phyloP scores from a whole-genome alignment of 2,888 invertebrate species.

The Phyto melanocephala region DNA sequence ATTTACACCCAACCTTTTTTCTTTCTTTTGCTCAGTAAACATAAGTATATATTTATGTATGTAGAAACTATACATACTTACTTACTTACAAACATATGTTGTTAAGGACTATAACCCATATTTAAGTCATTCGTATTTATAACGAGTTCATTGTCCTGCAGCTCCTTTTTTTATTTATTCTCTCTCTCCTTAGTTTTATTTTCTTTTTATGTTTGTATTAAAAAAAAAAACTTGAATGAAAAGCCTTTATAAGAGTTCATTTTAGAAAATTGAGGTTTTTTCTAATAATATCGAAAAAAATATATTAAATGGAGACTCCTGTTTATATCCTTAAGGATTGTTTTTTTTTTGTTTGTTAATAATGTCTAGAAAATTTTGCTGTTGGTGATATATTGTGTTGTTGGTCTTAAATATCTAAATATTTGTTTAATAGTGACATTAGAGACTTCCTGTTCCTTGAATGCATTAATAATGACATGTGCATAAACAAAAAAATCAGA shows the following conservation, averaged over 20 bases:
- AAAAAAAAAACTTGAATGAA: background rate
- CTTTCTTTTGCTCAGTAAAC: no score
- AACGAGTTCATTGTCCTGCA: conserved; percentile 61
- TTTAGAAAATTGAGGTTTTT: conserved; percentile 28
- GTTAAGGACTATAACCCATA: conserved; percentile 48
- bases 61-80: background rate
- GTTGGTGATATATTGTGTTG: background rate
- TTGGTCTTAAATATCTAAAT: conserved; percentile 43
- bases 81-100: background rate
- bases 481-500: background rate
- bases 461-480: conserved; percentile 57
- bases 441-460: conserved; percentile 65
- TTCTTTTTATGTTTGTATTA: background rate
- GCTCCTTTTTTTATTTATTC: conserved; percentile 8
- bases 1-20: background rate
- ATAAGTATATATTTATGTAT: background rate
- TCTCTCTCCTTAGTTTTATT: background rate
- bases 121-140: conserved; percentile 46
- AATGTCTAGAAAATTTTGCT: conserved; percentile 35
- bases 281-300: conserved; percentile 18
- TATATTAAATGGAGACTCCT: background rate
- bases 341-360: conserved; percentile 42
- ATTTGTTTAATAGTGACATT: conserved; percentile 64
- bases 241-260: conserved; percentile 4
- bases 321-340: conserved; percentile 47